Conservation (phyloP, 2,888 invertebrate genomes). For the Bombylius discolor region DNA sequence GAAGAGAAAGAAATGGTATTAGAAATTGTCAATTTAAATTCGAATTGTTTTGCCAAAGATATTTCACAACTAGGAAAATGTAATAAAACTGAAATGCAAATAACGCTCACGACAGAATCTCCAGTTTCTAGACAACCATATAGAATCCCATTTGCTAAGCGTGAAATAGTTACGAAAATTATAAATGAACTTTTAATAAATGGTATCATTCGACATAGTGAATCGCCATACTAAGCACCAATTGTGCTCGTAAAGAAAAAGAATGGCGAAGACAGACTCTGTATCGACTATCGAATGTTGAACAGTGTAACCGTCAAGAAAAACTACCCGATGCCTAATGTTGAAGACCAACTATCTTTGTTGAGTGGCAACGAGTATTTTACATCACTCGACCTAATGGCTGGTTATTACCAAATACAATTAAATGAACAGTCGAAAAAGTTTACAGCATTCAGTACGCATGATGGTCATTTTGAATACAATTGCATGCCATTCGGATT, state of each 20-base stretch:
- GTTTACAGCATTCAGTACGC: neutral
- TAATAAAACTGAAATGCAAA: neutral
- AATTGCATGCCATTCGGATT: slow-evolving; percentile 6
- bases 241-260: neutral
- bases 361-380: neutral
- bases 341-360: neutral
- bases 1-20: neutral
- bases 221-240: neutral
- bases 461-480: slow-evolving; percentile 2
- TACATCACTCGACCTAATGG: neutral
- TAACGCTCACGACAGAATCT: neutral
- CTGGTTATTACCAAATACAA: neutral
- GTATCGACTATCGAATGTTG: neutral
- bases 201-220: neutral
- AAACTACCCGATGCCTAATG: neutral
- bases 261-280: neutral
- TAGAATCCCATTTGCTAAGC: neutral
- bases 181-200: neutral
- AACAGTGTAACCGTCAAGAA: neutral
- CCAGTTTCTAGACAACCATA: neutral
- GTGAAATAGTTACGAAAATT: neutral
- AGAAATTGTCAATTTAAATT: neutral
- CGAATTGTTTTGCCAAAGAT: neutral
- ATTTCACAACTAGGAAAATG: neutral
- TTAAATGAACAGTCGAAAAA: neutral